Base-by-base conservation (phyloP, 2,113 vertebrate species). In the Labeo rohita region DNA sequence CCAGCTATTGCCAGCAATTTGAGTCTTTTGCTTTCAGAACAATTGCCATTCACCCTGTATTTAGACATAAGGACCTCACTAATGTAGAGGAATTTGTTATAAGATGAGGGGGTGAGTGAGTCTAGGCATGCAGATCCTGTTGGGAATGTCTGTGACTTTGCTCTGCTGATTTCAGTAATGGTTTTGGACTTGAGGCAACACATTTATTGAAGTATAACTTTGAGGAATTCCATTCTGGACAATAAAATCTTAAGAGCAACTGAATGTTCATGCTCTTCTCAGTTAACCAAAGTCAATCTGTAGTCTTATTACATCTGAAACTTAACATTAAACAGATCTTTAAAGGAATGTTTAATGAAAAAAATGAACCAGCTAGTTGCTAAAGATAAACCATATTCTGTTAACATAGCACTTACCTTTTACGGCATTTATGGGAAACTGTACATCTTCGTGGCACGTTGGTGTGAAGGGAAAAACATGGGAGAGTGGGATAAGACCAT, bases 171-270 rank as follows among this genome's bases (percentile, higher is more conserved):
- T 73, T 77, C 63, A 85, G 56, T 81, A 85, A 87, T 87, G 47
- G 82, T 28, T 84, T 88, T 47, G 76, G 52, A 86, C 87, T 52
- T 75, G 50, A 61, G 70, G 43, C 36, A 50, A 63, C 36, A 59
- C 45, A 84, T 88, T 88, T 75, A 86, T 68, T 82, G 36, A 59
- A 85, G 49, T 28, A 45, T 16, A 66, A 68, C 75, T 79, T 79
- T 16, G 45, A 68, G 73, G 36, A 88, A 86, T 84, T 75, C 36
- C 65, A 73, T 49, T 85, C 56, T 77, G 47, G 49, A 47, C 81
- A 23, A 80, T 68, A 75, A 43, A 88, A 79, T 18, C 59, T 21
- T 43, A 10, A 84, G 43, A 85, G 78, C 76, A 83, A 63, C 56
- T 28, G 49, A 72, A 36, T 61, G 56, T 61, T n/a, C 56, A 36